These are phyloP conservation scores for Venusia cambrica DNA, from an alignment of 2,888 invertebrate genomes.

Conservation along the genomic window DNA sequence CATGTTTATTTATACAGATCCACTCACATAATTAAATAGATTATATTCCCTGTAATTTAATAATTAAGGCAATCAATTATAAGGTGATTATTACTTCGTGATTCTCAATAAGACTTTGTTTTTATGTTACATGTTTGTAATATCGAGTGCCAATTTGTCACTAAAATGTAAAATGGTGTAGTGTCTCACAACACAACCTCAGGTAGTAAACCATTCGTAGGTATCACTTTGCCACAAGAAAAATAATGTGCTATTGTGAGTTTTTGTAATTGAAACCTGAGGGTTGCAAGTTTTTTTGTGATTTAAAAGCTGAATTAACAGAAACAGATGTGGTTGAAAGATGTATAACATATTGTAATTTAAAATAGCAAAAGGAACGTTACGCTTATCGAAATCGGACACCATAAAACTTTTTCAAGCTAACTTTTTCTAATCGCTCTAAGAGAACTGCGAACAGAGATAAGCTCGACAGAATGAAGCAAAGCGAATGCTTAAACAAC, in stretches of 20 bases:
- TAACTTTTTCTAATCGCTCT: conserved; percentile 1
- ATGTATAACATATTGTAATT: conserved; percentile 15
- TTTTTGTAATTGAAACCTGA: conserved; percentile 43
- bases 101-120: too few relatives aligned
- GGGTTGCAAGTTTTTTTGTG: conserved; percentile 41
- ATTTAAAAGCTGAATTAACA: conserved; percentile 46
- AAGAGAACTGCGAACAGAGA: conserved; percentile 19
- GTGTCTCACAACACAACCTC: conserved; percentile 1
- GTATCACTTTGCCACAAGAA: conserved; percentile 19
- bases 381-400: neutral
- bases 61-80: too few relatives aligned
- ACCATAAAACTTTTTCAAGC: neutral
- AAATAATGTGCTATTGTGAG: conserved; percentile 39
- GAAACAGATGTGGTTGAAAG: conserved; percentile 47
- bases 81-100: too few relatives aligned
- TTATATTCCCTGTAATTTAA: too few relatives aligned
- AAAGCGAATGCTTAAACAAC: conserved; percentile 17
- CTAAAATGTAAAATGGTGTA: neutral
- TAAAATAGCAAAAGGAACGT: neutral
- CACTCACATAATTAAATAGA: too few relatives aligned
- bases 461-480: conserved; percentile 12
- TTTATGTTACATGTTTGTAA: neutral
- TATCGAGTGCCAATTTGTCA: neutral
- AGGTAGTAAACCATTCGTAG: conserved; percentile 10
- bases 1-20: too few relatives aligned